These are phyloP conservation scores for Heliconius eleuchia DNA, from an alignment of 1,140 invertebrate genomes.

Conservation along the genomic window DNA sequence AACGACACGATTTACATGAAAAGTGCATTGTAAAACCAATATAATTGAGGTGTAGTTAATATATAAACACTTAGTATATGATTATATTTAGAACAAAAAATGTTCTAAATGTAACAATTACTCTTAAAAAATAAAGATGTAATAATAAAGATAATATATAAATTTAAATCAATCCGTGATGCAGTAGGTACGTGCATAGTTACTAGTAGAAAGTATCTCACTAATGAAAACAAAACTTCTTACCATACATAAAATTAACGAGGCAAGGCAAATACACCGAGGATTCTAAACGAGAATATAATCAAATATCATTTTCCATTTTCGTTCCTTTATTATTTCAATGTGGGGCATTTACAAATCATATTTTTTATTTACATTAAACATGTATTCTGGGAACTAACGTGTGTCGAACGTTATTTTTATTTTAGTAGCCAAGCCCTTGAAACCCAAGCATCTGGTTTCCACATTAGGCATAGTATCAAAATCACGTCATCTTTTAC, in stretches of 20 bases:
- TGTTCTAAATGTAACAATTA: too few species aligned
- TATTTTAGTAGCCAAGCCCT: slow-evolving; percentile 38
- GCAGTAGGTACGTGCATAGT: too few species aligned
- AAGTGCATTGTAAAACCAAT: slow-evolving; percentile 20
- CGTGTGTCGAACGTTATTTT: slow-evolving; percentile 15
- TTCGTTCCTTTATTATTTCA: not conserved
- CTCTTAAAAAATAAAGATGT: too few species aligned
- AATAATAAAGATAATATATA: too few species aligned
- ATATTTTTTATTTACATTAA: slow-evolving; percentile 18
- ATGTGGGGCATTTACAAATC: not conserved
- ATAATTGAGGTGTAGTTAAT: not conserved
- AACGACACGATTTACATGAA: slow-evolving; percentile 19
- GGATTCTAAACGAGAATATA: not conserved
- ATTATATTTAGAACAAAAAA: too few species aligned
- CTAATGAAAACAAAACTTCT: too few species aligned
- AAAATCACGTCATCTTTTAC: slow-evolving; percentile 12
- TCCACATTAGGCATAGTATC: slow-evolving; percentile 20
- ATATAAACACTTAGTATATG: not conserved
- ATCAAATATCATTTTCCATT: not conserved
- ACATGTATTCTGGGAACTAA: slow-evolving; percentile 18
- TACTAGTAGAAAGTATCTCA: too few species aligned
- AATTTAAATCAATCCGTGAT: too few species aligned
- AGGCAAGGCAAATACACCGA: too few species aligned
- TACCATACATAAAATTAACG: too few species aligned
- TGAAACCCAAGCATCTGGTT: slow-evolving; percentile 46